Evolutionary conservation across 1,140 invertebrate genomes (phyloP), one percentile per base, ranked within the genome.

Genomic region (Agrypnia vestita): DNA sequence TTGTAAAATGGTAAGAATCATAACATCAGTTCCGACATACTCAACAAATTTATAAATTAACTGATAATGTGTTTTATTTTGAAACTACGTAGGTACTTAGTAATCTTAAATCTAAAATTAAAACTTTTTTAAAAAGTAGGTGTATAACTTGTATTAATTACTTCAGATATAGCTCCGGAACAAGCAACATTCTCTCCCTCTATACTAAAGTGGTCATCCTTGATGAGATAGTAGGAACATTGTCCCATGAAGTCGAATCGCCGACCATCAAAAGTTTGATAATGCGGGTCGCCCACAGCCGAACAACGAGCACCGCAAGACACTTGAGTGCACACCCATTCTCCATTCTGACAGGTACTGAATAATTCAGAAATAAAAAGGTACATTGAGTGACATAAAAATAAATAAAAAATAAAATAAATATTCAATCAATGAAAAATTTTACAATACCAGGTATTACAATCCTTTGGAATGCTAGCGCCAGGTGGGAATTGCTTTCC

Each of bases 201-300:
- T 21, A 97, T 91, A 0, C 92, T 93, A 82, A 94, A 91, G 82
- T 94, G 92, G 0, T 89, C 89, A 0, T 89, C 87, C 82, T 94
- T 93, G 0, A 97, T 87, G 55, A 98, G 86, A 84, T 95, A 94
- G 85, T 97, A 97, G 0, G 93, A 93, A 87, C 97, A 98, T 80
- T 94, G 93, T 10, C 96, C 96, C 94, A 97, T 96, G 86, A 97
- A 97, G 86, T 97, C 93, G 85, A 92, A 97, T 9, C 91, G 91
- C 76, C 92, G 92, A 0, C 96, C 96, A 87, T 97, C 97, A 85
- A 97, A 98, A 0, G 96, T 98, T 21, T 92, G 92, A 86, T 97
- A 98, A 88, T 98, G 97, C 4, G 96, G 96, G 89, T 97, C 96
- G 0, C 96, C 96, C 17, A 96, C 90, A 0, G 94, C 93, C 0